Conservation (phyloP, 2,113 vertebrate genomes). For the Struthidea cinerea region DNA sequence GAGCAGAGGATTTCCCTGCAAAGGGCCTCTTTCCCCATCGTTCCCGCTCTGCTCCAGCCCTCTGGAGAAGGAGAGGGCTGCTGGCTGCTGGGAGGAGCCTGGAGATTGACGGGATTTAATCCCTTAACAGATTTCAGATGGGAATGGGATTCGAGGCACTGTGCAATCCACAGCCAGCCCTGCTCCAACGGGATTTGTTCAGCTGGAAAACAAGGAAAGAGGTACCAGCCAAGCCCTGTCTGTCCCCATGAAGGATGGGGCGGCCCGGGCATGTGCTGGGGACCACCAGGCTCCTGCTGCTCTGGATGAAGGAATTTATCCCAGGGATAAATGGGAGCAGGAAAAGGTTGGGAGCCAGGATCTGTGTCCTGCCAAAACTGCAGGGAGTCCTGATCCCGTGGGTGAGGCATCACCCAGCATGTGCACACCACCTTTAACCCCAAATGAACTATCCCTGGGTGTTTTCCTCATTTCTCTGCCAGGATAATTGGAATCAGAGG, state of each 20-base stretch:
- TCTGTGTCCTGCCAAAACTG: background rate
- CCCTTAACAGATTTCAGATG: slow-evolving; percentile 7
- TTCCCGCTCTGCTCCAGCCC: background rate
- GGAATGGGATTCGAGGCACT: background rate
- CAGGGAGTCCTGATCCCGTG: fast-evolving
- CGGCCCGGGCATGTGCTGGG: background rate
- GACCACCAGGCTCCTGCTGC: background rate
- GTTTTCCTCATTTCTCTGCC: fast-evolving
- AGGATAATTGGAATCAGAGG: background rate
- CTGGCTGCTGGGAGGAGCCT: background rate
- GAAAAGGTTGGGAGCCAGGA: background rate
- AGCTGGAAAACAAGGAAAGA: background rate
- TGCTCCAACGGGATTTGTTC: fast-evolving
- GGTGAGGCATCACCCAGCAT: background rate
- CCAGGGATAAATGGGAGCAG: background rate
- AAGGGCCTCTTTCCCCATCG: background rate
- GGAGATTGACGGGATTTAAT: background rate
- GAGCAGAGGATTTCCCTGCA: background rate
- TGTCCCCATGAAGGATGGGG: fast-evolving
- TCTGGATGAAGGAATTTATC: background rate
- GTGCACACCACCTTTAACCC: background rate
- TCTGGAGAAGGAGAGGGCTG: background rate
- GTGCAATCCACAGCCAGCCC: background rate
- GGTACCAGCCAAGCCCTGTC: fast-evolving
- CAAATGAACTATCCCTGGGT: background rate